These are phyloP conservation scores for Eulimnadia texana DNA, from an alignment of 1,140 invertebrate species.

Conservation along the genomic window DNA sequence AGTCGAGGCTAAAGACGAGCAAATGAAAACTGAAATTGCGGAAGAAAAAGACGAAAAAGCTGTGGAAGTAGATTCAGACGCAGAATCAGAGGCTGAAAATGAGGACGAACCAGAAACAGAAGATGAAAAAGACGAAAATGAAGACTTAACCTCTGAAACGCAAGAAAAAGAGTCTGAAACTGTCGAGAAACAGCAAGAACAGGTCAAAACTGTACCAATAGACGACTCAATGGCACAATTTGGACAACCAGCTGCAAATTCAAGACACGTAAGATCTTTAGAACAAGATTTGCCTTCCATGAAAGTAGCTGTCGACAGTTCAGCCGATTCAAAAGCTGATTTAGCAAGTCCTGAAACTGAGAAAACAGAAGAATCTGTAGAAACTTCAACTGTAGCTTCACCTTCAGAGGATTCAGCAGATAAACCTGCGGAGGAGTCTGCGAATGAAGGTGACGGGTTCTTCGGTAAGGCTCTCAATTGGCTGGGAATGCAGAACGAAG, in stretches of 20 bases:
- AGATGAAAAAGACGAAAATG: no score
- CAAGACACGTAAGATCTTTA: not conserved
- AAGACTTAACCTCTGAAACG: no score
- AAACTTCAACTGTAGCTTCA: not conserved
- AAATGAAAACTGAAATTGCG: no score
- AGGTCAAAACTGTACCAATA: not conserved
- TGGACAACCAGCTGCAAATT: not conserved
- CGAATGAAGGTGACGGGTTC: not conserved
- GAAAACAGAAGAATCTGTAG: not conserved
- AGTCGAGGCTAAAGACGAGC: no score
- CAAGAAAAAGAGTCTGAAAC: no score
- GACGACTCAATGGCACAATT: not conserved
- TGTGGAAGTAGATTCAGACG: no score
- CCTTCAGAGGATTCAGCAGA: not conserved
- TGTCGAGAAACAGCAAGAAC: no score
- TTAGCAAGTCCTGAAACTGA: not conserved
- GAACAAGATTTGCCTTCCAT: not conserved
- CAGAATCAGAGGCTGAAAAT: no score
- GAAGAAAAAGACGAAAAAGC: no score
- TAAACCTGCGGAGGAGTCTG: not conserved
- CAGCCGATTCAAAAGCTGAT: no score
- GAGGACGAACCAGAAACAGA: no score
- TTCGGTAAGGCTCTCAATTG: slow-evolving; percentile 6
- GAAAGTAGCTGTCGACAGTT: not conserved
- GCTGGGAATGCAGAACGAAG: slow-evolving; percentile 6